Conservation (phyloP, 1,140 invertebrate genomes). For the Drosophila eugracilis region DNA sequence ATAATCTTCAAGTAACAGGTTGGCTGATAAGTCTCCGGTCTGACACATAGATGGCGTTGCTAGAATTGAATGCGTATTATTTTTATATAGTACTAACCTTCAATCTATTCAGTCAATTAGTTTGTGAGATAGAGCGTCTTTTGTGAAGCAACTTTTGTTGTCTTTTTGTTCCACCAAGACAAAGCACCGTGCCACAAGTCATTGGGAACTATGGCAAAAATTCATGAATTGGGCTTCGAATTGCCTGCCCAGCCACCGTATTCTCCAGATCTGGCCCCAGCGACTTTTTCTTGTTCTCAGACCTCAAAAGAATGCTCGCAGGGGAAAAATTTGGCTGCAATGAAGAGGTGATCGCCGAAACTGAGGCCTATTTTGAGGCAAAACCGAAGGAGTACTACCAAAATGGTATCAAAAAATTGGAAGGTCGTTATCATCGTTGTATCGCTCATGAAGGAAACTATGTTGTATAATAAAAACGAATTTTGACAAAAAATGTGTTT, state of each 20-base stretch:
- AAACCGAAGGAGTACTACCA: too few relatives aligned
- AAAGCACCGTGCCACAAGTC: conserved; percentile 7
- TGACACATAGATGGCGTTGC: too few relatives aligned
- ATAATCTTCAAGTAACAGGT: too few relatives aligned
- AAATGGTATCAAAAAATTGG: conserved; percentile 9
- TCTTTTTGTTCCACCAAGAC: too few relatives aligned
- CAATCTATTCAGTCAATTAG: too few relatives aligned
- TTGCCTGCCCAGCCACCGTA: too few relatives aligned
- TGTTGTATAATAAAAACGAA: conserved; percentile 19
- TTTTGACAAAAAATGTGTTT: conserved; percentile 12
- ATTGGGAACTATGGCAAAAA: conserved; percentile 14
- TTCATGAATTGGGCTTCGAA: conserved; percentile 25
- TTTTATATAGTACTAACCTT: too few relatives aligned
- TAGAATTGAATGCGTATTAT: too few relatives aligned
- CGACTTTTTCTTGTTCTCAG: conserved; percentile 12
- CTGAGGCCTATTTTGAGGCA: too few relatives aligned
- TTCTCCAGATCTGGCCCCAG: conserved; percentile 15
- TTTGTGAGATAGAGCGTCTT: too few relatives aligned
- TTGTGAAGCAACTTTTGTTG: too few relatives aligned
- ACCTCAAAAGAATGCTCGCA: conserved; percentile 14
- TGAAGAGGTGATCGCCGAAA: neutral
- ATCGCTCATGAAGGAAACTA: conserved; percentile 4
- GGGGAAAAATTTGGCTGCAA: conserved; percentile 5
- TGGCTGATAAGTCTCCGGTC: too few relatives aligned
- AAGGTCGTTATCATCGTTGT: conserved; percentile 11